Percentiles rank a stretch among this genome's conserved stretches.
Conservation (phyloP, 2,113 vertebrate species). For the Mohoua ochrocephala region DNA sequence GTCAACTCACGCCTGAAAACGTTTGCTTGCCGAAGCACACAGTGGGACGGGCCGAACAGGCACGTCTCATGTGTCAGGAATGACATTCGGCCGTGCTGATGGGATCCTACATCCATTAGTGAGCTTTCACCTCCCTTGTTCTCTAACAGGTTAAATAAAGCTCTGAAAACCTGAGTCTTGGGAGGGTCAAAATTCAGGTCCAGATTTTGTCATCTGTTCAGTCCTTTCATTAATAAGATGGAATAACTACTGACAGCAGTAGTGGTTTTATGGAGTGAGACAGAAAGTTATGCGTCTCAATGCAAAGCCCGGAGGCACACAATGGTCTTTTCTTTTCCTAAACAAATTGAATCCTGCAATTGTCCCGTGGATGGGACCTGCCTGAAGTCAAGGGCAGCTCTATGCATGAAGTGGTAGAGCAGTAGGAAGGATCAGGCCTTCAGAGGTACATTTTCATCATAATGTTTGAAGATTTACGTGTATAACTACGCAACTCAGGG, state of each 20-base stretch:
- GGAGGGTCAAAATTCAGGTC: background rate
- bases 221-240: background rate
- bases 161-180: background rate
- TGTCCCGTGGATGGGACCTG: background rate
- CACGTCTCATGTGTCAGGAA: background rate
- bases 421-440: background rate
- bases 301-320: background rate
- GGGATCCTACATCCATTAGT: background rate
- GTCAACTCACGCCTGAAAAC: background rate
- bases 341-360: background rate
- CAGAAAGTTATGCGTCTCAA: background rate
- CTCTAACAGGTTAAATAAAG: background rate
- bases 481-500: conserved; percentile 45
- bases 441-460: background rate
- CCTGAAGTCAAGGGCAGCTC: background rate
- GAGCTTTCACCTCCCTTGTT: background rate
- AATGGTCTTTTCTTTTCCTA: background rate
- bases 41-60: background rate
- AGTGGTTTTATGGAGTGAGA: background rate
- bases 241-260: background rate
- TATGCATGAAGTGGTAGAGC: background rate
- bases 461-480: conserved; percentile 37
- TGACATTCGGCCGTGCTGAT: rapidly evolving
- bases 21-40: background rate
- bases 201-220: background rate